Base-by-base conservation (phyloP, 2,888 invertebrate genomes). In the Sisyra terminalis region DNA sequence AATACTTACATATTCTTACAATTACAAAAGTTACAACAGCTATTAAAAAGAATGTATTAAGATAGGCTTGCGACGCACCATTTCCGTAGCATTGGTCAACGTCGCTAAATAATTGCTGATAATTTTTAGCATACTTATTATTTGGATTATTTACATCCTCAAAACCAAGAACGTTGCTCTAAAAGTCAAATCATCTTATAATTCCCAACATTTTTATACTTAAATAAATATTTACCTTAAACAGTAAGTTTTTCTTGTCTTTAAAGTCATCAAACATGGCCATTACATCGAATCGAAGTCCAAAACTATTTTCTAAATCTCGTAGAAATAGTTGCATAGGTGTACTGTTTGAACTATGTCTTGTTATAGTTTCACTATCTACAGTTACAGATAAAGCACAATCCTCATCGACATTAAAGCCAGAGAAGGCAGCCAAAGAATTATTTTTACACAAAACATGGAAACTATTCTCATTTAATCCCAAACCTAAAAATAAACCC, bases 381-480 rank as follows among this genome's bases (percentile, higher is more conserved):
- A 75, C 71, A 1, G 74, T 69, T 15, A 66, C 60, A 0, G 74
- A 67, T 7, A 78, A 59, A 1, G 72, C 63, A 47, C 76, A 76
- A 44, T 54, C 52, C 5, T 67, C 63, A 46, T 73, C 71, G 1
- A 75, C 63, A 29, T 54, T 45, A 13, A 74, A 61, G 1, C 75
- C 76, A 3, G 66, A 47, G 36, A 47, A 46, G 1, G 46, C 43
- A 0, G 74, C 70, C 17, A 76, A 53, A 0, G 67, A 61, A 50
- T 75, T 75, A 57, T 78, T 75, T 42, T 67, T 64, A 53, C 77
- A 76, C 1, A 79, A 58, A 0, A 73, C 70, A 2, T 70, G 64
- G 55, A 67, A 72, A 30, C 65, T 54, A 2, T 48, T 52, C 1
- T 50, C 55, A 44, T 62, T 52, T 0, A 68, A 50, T 10, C 53